Conservation (phyloP, 2,888 invertebrate genomes). For the Epinotia demarniana region DNA sequence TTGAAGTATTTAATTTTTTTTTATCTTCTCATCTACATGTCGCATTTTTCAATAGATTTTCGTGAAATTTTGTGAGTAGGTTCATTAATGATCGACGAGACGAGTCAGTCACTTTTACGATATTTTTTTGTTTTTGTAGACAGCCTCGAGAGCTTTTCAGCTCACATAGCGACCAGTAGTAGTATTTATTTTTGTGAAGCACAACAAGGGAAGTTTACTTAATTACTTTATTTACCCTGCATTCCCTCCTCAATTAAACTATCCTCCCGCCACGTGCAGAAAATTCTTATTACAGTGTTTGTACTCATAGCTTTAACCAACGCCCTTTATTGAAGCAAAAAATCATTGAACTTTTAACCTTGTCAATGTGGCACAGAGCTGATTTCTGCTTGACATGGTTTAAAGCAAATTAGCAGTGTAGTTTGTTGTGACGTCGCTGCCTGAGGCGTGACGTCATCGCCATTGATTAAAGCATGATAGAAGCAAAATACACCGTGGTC, state of each 20-base stretch:
- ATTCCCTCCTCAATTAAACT: constrained; percentile 10
- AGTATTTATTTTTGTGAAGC: background rate
- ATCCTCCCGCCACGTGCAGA: constrained; percentile 3
- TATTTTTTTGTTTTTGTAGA: no score
- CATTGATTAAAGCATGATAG: background rate
- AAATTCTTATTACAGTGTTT: background rate
- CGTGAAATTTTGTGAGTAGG: no score
- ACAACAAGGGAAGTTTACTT: constrained; percentile 2
- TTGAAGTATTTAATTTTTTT: no score
- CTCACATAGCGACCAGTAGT: no score
- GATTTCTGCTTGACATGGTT: background rate
- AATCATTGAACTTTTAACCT: background rate
- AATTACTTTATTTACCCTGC: constrained; percentile 10
- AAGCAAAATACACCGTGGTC: background rate
- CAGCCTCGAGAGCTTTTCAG: no score
- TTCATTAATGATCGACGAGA: no score
- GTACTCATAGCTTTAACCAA: background rate
- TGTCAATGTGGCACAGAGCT: background rate
- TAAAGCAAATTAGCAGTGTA: background rate
- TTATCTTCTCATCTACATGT: no score
- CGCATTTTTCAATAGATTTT: no score
- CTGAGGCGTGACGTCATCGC: constrained; percentile 16
- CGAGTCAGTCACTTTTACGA: no score
- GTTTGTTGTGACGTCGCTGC: constrained; percentile 15
- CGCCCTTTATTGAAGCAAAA: background rate